phyloP scores from a whole-genome alignment of 2,888 invertebrate species.

The Papilio gigon region DNA sequence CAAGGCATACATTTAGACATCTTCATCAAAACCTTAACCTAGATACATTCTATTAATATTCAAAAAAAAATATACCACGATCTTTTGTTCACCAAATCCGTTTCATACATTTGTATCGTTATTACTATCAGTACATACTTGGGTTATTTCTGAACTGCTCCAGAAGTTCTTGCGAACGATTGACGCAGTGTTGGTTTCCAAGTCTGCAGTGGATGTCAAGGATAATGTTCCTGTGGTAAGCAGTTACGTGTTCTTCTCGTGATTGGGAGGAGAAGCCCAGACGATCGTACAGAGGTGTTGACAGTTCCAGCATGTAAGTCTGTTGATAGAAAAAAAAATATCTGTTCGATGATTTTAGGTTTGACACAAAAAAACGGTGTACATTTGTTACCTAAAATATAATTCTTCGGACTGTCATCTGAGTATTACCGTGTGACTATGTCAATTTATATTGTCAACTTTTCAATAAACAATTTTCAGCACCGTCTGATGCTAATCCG shows the following conservation, averaged over 20 bases:
- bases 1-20: too few species aligned
- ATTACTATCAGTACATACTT: slow-evolving; percentile 57
- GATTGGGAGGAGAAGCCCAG: slow-evolving; percentile 61
- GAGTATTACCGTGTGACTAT: too few species aligned
- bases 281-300: slow-evolving; percentile 61
- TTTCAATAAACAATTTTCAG: too few species aligned
- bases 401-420: too few species aligned
- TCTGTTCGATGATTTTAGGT: background rate
- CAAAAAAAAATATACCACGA: too few species aligned
- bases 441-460: too few species aligned
- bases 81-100: too few species aligned
- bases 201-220: slow-evolving; percentile 68
- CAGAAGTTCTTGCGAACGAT: slow-evolving; percentile 59
- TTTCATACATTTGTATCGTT: background rate
- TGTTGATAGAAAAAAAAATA: slow-evolving; percentile 43
- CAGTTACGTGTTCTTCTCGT: slow-evolving; percentile 67
- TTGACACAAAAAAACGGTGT: too few species aligned
- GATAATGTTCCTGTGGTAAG: slow-evolving; percentile 72
- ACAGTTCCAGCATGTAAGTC: slow-evolving; percentile 63
- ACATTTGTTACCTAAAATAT: too few species aligned
- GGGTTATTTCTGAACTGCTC: slow-evolving; percentile 66
- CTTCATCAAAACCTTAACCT: too few species aligned
- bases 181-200: slow-evolving; percentile 65
- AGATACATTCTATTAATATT: too few species aligned
- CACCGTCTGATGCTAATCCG: too few species aligned